Percentiles rank a stretch among this genome's conserved stretches.
phyloP scores from a whole-genome alignment of 2,797 vertebrate species.

The Lacerta viridis region DNA sequence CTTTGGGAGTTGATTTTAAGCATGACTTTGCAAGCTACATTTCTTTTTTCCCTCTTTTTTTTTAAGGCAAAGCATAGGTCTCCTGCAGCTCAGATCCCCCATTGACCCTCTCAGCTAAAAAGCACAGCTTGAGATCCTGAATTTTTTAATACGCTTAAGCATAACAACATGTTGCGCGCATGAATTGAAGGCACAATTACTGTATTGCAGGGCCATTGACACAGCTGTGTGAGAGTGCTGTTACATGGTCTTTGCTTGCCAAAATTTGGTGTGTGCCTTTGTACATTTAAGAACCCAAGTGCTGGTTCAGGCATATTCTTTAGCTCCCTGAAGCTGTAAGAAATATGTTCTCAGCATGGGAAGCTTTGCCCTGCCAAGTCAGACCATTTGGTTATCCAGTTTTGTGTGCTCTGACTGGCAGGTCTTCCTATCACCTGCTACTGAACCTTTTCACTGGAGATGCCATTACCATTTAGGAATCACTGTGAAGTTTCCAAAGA shows the following conservation, averaged over 20 bases:
- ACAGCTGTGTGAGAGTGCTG: slow-evolving; percentile 44
- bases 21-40: neutral
- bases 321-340: neutral
- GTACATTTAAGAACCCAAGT: slow-evolving; percentile 20
- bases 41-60: neutral
- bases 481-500: no score
- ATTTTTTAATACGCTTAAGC: slow-evolving; percentile 45
- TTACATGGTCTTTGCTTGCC: slow-evolving; percentile 34
- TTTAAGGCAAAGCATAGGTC: slow-evolving; percentile 14
- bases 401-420: neutral
- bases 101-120: slow-evolving; percentile 30
- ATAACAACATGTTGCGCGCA: slow-evolving; percentile 41
- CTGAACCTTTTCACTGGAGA: neutral
- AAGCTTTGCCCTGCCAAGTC: neutral
- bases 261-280: slow-evolving; percentile 36
- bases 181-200: slow-evolving; percentile 43
- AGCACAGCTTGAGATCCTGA: slow-evolving; percentile 52
- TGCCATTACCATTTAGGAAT: neutral
- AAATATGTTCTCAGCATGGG: neutral
- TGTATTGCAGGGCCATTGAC: slow-evolving; percentile 53
- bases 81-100: neutral
- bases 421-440: neutral
- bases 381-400: neutral
- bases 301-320: slow-evolving; percentile 17
- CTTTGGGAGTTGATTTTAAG: slow-evolving; percentile 25